These are phyloP conservation scores for Epizoanthus stellaris DNA, from an alignment of 92 coral and sea anemone genomes.

Conservation along the genomic window DNA sequence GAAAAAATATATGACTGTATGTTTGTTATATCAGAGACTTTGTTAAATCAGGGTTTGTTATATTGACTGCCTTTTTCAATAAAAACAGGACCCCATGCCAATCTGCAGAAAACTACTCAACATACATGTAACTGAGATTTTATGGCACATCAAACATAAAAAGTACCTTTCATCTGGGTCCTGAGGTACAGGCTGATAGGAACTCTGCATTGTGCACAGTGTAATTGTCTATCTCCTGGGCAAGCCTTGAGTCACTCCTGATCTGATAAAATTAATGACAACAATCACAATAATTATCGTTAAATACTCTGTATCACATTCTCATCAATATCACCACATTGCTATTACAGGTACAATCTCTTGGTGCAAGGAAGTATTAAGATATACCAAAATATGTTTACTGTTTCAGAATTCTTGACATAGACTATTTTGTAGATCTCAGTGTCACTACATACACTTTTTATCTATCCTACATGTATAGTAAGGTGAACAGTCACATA, in stretches of 20 bases:
- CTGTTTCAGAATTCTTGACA: too few relatives aligned
- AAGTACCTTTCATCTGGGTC: slow-evolving; percentile 95
- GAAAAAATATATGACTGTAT: too few relatives aligned
- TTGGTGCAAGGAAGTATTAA: not conserved
- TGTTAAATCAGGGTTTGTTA: too few relatives aligned
- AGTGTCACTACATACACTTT: too few relatives aligned
- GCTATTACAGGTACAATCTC: too few relatives aligned
- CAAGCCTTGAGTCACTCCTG: slow-evolving; percentile 1
- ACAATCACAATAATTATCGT: not conserved
- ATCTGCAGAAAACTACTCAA: not conserved
- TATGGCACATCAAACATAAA: not conserved
- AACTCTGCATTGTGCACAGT: slow-evolving; percentile 70
- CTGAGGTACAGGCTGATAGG: slow-evolving; percentile 92
- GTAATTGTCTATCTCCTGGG: not conserved
- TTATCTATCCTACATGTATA: too few relatives aligned
- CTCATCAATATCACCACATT: not conserved
- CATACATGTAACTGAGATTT: not conserved
- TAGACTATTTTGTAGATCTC: too few relatives aligned
- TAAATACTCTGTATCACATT: not conserved
- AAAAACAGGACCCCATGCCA: not conserved
- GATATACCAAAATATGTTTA: too few relatives aligned
- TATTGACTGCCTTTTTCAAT: too few relatives aligned
- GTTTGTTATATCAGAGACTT: too few relatives aligned
- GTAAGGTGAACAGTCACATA: too few relatives aligned
- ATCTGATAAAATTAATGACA: not conserved